Base-by-base conservation (phyloP, 2,113 vertebrate species). In the Amphiprion ocellaris region DNA sequence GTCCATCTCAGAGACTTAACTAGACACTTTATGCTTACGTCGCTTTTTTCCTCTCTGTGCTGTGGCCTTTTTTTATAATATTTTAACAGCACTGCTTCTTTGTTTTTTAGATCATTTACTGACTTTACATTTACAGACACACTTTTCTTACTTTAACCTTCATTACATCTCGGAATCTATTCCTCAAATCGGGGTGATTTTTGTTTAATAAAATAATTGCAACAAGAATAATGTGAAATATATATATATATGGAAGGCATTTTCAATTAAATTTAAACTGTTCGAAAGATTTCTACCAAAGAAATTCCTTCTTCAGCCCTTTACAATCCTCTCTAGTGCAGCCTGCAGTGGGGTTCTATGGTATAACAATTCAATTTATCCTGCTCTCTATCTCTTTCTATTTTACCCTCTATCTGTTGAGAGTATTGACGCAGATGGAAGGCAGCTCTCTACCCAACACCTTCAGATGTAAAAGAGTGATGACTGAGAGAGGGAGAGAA, bases 1-100 rank as follows among this genome's bases (percentile, higher is more conserved):
- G 87, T 86, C 91, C 83, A 86, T 89, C 94, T 88, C 85, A 90
- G 74, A 74, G 67, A 89, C 84, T 93, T 83, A 95, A 93, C 87
- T 87, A 82, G 81, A 85, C 90, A 89, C 86, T 93, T 92, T 92
- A 84, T 92, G 94, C 90, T 92, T 90, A 83, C 87, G 50, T 82
- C 77, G 85, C 88, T 92, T 85, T 90, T 93, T 89, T 91, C 69
- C 33, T 65, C 68, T 72, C 23, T 3, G 30, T 10, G 16, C 41
- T 49, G 7, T 16, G 28, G 63, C 39, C 15, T 52, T 47, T 52
- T 37, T 55, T n/a, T 41, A 47, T 9, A 52, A n/a, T 52, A 5
- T 41, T 77, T 30, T 21, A 79, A 68, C 14, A 5, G 14, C n/a
- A 23, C 12, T 10, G 79, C 69, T 73, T 47, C 46, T 59, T 61